phyloP scores from a whole-genome alignment of 2,888 invertebrate genomes.

The Tachina fera region DNA sequence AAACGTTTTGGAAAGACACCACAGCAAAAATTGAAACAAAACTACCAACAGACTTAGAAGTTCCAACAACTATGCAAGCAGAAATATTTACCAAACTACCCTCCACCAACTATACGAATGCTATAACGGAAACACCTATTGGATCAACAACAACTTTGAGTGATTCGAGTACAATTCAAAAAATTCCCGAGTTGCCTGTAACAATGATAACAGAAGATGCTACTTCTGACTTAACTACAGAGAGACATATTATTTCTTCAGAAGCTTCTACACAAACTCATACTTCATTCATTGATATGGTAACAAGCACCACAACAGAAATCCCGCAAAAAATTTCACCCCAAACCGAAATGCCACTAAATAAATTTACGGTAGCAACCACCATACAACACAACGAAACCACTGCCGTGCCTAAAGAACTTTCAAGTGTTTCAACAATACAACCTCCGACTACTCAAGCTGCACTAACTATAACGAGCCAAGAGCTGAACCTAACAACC shows the following conservation, averaged over 20 bases:
- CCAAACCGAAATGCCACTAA: not conserved
- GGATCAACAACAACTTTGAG: not conserved
- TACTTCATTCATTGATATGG: not conserved
- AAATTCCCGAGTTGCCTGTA: not conserved
- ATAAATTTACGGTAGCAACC: not conserved
- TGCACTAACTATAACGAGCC: not conserved
- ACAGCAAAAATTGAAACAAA: not conserved
- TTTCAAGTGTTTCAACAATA: not conserved
- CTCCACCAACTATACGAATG: not conserved
- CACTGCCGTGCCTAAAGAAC: not conserved
- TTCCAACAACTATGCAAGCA: not conserved
- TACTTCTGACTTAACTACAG: not conserved
- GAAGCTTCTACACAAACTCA: not conserved
- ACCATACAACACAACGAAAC: slow-evolving; percentile 15
- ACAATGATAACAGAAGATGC: not conserved
- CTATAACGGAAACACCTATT: not conserved
- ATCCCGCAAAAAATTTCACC: not conserved
- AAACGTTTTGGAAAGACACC: not conserved
- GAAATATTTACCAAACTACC: slow-evolving; percentile 10
- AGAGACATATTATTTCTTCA: too few relatives aligned
- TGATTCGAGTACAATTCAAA: not conserved
- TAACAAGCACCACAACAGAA: not conserved
- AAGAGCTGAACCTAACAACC: slow-evolving; percentile 46
- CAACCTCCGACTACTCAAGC: not conserved
- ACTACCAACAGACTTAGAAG: not conserved